These are phyloP conservation scores for Uria aalge DNA, from an alignment of 2,113 vertebrate genomes.

Conservation along the genomic window DNA sequence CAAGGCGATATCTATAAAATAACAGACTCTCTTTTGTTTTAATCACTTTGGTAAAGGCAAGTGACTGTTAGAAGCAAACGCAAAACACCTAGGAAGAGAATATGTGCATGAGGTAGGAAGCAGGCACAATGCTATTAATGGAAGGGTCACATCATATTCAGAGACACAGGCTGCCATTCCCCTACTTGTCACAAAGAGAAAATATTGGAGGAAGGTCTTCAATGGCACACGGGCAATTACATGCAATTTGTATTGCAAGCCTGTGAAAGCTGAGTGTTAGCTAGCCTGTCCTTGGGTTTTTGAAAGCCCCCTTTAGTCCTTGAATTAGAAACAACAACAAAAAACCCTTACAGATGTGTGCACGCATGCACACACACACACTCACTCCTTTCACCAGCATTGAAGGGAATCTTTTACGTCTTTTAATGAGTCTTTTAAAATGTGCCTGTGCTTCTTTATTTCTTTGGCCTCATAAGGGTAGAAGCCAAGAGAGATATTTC, in stretches of 20 bases:
- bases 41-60: not conserved
- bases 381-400: not conserved
- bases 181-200: not conserved
- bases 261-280: not conserved
- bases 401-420: not conserved
- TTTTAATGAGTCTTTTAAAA: not conserved
- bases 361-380: accelerated
- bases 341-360: accelerated
- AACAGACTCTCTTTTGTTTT: not conserved
- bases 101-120: not conserved
- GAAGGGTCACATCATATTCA: not conserved
- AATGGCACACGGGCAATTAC: not conserved
- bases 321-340: not conserved
- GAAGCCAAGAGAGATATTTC: not conserved
- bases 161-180: not conserved
- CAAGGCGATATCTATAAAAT: not conserved
- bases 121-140: not conserved
- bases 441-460: not conserved
- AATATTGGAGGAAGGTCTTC: not conserved
- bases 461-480: not conserved
- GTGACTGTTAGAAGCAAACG: not conserved
- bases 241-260: not conserved
- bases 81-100: not conserved
- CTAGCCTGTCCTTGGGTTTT: not conserved
- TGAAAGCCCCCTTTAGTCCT: not conserved